Conservation (phyloP, 2,888 invertebrate genomes). For the Yponomeuta plumbellus region DNA sequence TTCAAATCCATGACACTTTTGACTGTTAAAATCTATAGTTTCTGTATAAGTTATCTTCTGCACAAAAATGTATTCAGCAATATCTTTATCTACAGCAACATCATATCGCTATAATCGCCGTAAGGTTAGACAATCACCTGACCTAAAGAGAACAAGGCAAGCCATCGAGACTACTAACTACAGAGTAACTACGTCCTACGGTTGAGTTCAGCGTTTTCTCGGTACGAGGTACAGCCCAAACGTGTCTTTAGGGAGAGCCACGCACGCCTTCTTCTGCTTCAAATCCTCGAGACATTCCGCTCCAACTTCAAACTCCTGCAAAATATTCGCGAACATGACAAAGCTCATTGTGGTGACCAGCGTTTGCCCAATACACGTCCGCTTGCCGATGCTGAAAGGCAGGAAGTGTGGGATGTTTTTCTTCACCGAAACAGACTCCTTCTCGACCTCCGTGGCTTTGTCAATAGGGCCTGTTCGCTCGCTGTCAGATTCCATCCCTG, state of each 20-base stretch:
- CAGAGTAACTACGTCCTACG: slow-evolving; percentile 20
- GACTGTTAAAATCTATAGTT: background rate
- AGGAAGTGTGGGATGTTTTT: slow-evolving; percentile 83
- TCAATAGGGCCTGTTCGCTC: slow-evolving; percentile 42
- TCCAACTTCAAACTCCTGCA: slow-evolving; percentile 82
- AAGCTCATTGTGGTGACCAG: slow-evolving; percentile 86
- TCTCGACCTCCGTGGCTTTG: slow-evolving; percentile 42
- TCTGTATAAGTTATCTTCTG: background rate
- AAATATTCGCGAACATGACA: slow-evolving; percentile 82
- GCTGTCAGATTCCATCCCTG: slow-evolving; percentile 73
- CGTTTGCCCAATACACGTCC: slow-evolving; percentile 91
- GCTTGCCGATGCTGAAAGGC: slow-evolving; percentile 90
- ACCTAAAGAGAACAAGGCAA: background rate
- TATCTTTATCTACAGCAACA: background rate
- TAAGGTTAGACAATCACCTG: background rate
- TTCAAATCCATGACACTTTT: background rate
- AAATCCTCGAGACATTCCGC: slow-evolving; percentile 71
- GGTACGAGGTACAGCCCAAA: slow-evolving; percentile 79
- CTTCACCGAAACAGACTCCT: slow-evolving; percentile 58
- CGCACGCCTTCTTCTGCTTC: slow-evolving; percentile 80
- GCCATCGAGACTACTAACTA: slow-evolving; percentile 29
- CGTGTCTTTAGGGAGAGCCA: slow-evolving; percentile 84
- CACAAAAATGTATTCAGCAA: background rate
- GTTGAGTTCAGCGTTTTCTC: slow-evolving; percentile 51
- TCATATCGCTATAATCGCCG: background rate